Percentiles rank a stretch among this genome's conserved stretches.
These are phyloP conservation scores for Spodoptera exigua DNA, from an alignment of 2,888 invertebrate species.

Conservation along the genomic window DNA sequence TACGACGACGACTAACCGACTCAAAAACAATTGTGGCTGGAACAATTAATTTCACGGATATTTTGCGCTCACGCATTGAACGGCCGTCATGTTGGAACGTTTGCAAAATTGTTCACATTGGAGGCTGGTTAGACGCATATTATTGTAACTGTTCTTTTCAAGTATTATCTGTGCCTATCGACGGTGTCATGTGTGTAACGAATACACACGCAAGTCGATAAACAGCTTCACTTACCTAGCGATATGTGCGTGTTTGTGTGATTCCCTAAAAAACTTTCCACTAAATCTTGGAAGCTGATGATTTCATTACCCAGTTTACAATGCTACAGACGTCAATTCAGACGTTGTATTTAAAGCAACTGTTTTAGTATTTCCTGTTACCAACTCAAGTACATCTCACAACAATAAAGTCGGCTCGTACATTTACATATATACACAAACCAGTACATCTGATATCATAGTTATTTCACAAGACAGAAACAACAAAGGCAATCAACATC, in stretches of 20 bases:
- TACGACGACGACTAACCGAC: constrained; percentile 23
- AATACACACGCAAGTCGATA: background rate
- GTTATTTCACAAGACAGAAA: constrained; percentile 40
- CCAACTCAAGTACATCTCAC: background rate
- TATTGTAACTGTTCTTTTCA: constrained; percentile 16
- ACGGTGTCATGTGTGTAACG: background rate
- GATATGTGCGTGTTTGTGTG: no score
- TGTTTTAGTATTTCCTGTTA: constrained; percentile 12
- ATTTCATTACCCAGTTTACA: no score
- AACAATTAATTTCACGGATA: constrained; percentile 58
- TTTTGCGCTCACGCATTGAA: constrained; percentile 48
- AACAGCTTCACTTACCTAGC: no score
- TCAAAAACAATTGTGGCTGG: constrained; percentile 54
- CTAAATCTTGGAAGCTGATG: no score
- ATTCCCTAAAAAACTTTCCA: no score
- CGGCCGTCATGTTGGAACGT: constrained; percentile 34
- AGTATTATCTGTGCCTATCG: background rate
- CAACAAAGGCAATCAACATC: constrained; percentile 28
- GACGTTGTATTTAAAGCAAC: background rate
- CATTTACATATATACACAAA: constrained; percentile 2
- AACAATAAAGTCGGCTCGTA: constrained; percentile 2
- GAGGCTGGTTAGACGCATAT: constrained; percentile 10
- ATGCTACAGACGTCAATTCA: no score
- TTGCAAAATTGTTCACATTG: constrained; percentile 33
- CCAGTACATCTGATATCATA: constrained; percentile 31